Evolutionary conservation across 2,797 vertebrate species (phyloP).

Genomic region (Sylvia borin): DNA sequence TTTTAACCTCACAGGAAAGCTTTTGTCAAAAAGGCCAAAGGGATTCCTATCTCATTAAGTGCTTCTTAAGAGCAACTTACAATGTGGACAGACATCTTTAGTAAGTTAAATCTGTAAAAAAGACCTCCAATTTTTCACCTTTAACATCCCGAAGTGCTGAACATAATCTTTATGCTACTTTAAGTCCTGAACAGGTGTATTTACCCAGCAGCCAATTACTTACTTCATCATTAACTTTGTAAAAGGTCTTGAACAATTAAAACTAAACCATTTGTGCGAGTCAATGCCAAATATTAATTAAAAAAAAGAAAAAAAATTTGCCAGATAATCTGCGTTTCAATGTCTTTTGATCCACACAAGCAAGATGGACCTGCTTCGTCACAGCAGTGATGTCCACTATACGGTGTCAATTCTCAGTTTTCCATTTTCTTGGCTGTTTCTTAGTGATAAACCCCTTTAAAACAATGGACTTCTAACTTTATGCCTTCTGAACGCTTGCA

Average conservation of each 20-base stretch:
- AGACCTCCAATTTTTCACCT: background rate
- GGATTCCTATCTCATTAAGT: background rate
- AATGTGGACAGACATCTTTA: background rate
- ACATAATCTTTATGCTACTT: background rate
- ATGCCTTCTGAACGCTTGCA: background rate
- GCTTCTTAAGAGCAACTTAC: background rate
- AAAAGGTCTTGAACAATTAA: background rate
- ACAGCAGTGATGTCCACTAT: background rate
- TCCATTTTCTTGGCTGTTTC: background rate
- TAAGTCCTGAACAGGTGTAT: background rate
- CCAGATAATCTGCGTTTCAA: background rate
- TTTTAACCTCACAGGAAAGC: background rate
- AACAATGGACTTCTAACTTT: background rate
- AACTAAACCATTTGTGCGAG: background rate
- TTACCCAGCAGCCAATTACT: background rate
- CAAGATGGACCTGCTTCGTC: background rate
- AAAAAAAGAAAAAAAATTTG: background rate
- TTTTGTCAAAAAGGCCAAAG: background rate
- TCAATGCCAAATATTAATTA: background rate
- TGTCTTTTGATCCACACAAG: background rate
- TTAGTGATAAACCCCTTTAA: background rate
- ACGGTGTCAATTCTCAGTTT: background rate
- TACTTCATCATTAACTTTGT: background rate
- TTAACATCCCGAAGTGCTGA: background rate
- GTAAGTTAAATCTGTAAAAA: background rate